Evolutionary conservation across 2,113 vertebrate genomes (phyloP), one percentile per base, ranked within the genome.

Genomic region (Xiphorhynchus elegans): DNA sequence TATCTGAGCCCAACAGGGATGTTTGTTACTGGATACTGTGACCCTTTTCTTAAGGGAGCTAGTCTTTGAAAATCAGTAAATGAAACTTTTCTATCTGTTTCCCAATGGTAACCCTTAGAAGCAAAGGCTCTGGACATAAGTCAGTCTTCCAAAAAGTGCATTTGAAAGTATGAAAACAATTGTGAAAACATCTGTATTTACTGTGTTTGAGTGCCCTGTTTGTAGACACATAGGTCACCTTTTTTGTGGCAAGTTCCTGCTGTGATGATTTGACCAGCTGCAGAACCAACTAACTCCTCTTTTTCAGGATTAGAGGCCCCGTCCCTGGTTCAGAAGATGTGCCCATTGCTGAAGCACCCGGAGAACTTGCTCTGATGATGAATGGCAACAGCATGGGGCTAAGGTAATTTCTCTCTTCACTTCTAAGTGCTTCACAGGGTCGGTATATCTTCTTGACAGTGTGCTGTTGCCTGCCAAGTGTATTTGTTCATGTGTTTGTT

Each of bases 251-350:
- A 19, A 59, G 37, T 85, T 96, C 53, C 47, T 46, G 56, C 8
- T 67, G 55, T 53, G 33, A 70, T 66, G 73, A 23, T 68, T 80
- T 94, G 39, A 62, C 77, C 5, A 58, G 21, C 77, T 88, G 66
- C 69, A 67, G 87, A 85, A 60, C 18, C 90, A 62, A 82, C 59
- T 87, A 35, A 69, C 70, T 96, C 44, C 26, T 77, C 80, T 89
- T 93, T 97, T 97, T n/a, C 90, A 98, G 98, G 93, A 97, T 97
- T 93, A 98, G 83, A 95, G 96, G 93, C 91, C 84, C 68, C 0
- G 5, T 94, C 84, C 88, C 77, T 91, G 76, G 87, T 44, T 90
- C 94, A 14, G 95, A 91, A 84, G 94, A 95, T 56, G 46, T 77
- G 70, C n/a, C 80, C 58, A 18, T 82, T 93, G 95, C 92, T 70